A percentile compares a stretch with the other conserved stretches of the same genome.
Evolutionary conservation across 64 coral and sea anemone species (phyloP).

Genomic region (Acropora tenuis): DNA sequence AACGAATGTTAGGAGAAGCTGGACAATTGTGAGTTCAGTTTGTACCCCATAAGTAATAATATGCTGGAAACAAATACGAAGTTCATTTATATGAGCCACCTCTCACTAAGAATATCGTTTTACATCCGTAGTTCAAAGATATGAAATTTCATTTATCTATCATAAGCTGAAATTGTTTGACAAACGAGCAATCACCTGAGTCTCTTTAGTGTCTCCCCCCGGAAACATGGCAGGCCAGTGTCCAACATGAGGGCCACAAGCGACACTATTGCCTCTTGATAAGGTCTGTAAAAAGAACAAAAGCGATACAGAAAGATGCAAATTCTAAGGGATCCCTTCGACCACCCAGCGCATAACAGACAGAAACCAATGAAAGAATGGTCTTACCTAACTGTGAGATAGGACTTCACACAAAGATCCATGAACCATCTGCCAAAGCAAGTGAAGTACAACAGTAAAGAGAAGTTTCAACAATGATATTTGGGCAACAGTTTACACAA

Average conservation of each 20-base stretch:
- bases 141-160: too few relatives aligned
- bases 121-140: too few relatives aligned
- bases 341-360: not conserved
- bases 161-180: not conserved
- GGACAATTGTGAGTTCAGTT: too few relatives aligned
- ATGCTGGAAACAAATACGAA: too few relatives aligned
- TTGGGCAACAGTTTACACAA: too few relatives aligned
- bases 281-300: constrained; percentile 73
- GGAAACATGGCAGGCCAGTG: constrained; percentile 96
- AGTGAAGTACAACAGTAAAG: not conserved
- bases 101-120: too few relatives aligned
- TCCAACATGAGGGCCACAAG: constrained; percentile 97
- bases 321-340: too few relatives aligned
- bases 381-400: constrained; percentile 85
- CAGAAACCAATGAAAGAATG: not conserved
- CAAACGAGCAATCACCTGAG: constrained; percentile 61
- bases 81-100: too few relatives aligned
- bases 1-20: too few relatives aligned
- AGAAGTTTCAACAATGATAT: not conserved
- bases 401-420: constrained; percentile 95
- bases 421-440: constrained; percentile 88
- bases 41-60: too few relatives aligned
- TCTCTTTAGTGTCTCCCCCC: constrained; percentile 96
- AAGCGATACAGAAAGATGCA: not conserved
- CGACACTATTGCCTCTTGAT: constrained; percentile 96